Conservation (phyloP, 2,888 invertebrate genomes). For the Andrena dorsata region DNA sequence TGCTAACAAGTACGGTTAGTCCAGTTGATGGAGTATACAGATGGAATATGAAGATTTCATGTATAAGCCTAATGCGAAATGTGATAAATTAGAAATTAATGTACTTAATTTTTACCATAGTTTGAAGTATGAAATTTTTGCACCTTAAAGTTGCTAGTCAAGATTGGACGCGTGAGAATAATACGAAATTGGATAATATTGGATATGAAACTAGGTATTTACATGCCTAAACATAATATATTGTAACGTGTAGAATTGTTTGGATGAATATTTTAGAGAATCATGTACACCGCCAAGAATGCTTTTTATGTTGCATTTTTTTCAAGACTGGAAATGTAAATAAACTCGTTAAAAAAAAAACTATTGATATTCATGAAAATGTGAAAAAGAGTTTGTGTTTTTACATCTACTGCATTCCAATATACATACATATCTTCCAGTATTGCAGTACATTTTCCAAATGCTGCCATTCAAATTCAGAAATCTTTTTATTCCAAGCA, state of each 20-base stretch:
- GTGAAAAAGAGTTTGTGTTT: constrained; percentile 42
- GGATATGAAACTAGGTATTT: constrained; percentile 49
- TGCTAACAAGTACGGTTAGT: constrained; percentile 60
- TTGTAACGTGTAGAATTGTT: constrained; percentile 55
- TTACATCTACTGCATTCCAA: constrained; percentile 66
- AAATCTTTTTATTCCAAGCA: constrained; percentile 70
- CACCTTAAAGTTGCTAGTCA: constrained; percentile 69
- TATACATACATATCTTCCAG: background rate
- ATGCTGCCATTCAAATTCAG: constrained; percentile 61
- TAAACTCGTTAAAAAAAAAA: constrained; percentile 45
- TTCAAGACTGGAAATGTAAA: constrained; percentile 63
- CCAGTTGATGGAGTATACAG: constrained; percentile 51
- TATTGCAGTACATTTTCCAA: constrained; percentile 49
- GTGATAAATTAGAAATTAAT: constrained; percentile 81
- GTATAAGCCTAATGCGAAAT: constrained; percentile 76
- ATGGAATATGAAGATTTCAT: constrained; percentile 68
- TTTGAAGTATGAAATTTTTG: constrained; percentile 61
- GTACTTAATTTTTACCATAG: constrained; percentile 79
- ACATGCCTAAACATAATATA: constrained; percentile 44
- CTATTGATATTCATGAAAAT: constrained; percentile 34
- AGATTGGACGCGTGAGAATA: constrained; percentile 49
- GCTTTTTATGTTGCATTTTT: constrained; percentile 68
- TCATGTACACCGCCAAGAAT: constrained; percentile 53
- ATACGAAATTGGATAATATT: constrained; percentile 33
- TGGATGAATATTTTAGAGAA: constrained; percentile 63